Percentiles rank a stretch among this genome's conserved stretches.
Conservation (phyloP, 2,888 invertebrate genomes). For the Platynereis dumerilii region DNA sequence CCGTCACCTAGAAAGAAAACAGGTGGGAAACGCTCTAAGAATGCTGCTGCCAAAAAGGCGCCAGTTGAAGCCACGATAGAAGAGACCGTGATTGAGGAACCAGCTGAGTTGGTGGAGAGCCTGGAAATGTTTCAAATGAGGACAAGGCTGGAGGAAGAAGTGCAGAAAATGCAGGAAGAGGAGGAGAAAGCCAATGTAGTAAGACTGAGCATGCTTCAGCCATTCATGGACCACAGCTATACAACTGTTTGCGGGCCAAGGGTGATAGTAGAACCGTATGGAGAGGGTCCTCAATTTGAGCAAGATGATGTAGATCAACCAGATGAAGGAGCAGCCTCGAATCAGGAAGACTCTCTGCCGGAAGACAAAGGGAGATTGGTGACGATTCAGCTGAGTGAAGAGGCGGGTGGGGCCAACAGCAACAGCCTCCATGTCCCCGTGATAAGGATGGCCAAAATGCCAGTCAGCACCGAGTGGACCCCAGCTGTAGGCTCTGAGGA, state of each 20-base stretch:
- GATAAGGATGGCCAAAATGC: conserved; percentile 21
- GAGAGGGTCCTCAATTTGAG: conserved; percentile 21
- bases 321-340: conserved; percentile 25
- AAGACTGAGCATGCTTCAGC: conserved; percentile 15
- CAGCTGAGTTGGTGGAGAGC: conserved; percentile 34
- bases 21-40: too few relatives aligned
- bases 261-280: conserved; percentile 36
- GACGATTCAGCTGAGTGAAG: conserved; percentile 21
- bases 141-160: not conserved
- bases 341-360: not conserved
- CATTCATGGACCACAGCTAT: conserved; percentile 54
- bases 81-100: conserved; percentile 39
- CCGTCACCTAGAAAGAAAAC: too few relatives aligned
- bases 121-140: conserved; percentile 3
- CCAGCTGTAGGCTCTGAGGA: conserved; percentile 27
- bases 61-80: too few relatives aligned
- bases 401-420: conserved; percentile 24
- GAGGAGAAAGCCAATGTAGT: not conserved
- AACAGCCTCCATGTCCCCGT: conserved; percentile 25
- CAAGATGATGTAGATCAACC: conserved; percentile 32
- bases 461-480: conserved; percentile 23
- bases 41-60: too few relatives aligned
- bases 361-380: not conserved
- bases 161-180: not conserved
- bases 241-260: conserved; percentile 53